Percentiles rank a stretch among this genome's conserved stretches.
Evolutionary conservation across 2,797 vertebrate species (phyloP).

Genomic region (Sebastes trivittatus): DNA sequence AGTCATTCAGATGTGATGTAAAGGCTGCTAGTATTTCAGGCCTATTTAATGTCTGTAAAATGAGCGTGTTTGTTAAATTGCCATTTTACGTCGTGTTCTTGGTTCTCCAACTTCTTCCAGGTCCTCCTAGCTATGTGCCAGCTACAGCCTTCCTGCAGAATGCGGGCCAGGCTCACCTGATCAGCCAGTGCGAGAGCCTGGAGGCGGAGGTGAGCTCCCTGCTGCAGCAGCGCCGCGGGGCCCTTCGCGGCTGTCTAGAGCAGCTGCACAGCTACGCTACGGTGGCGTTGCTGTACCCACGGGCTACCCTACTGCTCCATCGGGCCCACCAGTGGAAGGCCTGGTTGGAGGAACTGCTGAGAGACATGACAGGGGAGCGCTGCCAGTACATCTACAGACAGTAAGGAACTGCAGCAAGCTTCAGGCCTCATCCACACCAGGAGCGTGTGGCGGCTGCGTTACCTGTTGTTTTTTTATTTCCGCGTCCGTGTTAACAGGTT

Average conservation of each 20-base stretch:
- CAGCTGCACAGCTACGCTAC: constrained; percentile 98
- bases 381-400: constrained; percentile 93
- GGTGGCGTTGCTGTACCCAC: constrained; percentile 94
- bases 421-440: too few species aligned
- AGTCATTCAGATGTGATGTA: not conserved
- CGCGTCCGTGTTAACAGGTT: too few species aligned
- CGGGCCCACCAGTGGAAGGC: constrained; percentile 94
- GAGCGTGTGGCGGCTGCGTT: too few species aligned
- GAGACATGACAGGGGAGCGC: constrained; percentile 90
- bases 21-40: not conserved
- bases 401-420: constrained; percentile 76
- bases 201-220: constrained; percentile 92
- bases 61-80: not conserved
- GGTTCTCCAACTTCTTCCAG: constrained; percentile 66
- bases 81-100: not conserved
- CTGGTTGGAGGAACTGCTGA: constrained; percentile 96
- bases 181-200: constrained; percentile 94
- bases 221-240: constrained; percentile 92
- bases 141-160: constrained; percentile 97
- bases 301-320: constrained; percentile 91
- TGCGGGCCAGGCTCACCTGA: constrained; percentile 95
- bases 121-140: constrained; percentile 97
- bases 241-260: constrained; percentile 92
- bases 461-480: too few species aligned
- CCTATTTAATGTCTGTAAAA: not conserved